Evolutionary conservation across 2,113 vertebrate genomes (phyloP), one percentile per base, ranked within the genome.

Genomic region (Excalfactoria chinensis): DNA sequence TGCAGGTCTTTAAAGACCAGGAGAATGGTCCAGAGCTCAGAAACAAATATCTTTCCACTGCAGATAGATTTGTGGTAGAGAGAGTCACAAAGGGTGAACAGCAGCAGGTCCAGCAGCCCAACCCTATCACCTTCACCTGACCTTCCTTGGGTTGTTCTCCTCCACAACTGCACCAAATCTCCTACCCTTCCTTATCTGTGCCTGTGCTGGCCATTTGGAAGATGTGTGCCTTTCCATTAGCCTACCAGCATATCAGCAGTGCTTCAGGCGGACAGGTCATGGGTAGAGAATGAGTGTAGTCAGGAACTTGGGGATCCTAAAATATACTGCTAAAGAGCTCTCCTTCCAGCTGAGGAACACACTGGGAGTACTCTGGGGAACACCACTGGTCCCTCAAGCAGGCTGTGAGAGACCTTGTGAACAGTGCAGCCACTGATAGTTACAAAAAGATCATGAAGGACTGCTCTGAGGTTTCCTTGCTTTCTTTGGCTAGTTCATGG

Each of bases 161-260:
- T 4, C 1, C 0, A 25, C 62, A 74, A 30, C 22, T 60, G 34
- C 23, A 40, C 6, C 0, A 1, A 32, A 32, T 18, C 41, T 77
- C 40, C 19, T 46, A 41, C 9, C 17, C 37, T 77, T 25, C 30
- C 34, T 73, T 14, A 22, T 64, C 22, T 49, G 77, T 86, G 58
- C 32, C 46, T 32, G 17, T 37, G 34, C 68, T 3, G 1, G 40
- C 19, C 19, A 3, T 53, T 59, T 46, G 55, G 26, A 18, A 82
- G 46, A 16, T 43, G 2, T 46, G 67, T 92, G 60, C 60, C 49
- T 64, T 56, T 23, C 71, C 23, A 32, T 32, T 86, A 91, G 48
- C 40, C 63, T 86, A 59, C 14, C 5, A 7, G 58, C 23, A 30
- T 46, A 72, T 69, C 46, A 86, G 63, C 20, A 30, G 64, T 58